Percentiles rank a stretch among this genome's conserved stretches.
phyloP scores from a whole-genome alignment of 2,113 vertebrate species.

The Scortum barcoo region DNA sequence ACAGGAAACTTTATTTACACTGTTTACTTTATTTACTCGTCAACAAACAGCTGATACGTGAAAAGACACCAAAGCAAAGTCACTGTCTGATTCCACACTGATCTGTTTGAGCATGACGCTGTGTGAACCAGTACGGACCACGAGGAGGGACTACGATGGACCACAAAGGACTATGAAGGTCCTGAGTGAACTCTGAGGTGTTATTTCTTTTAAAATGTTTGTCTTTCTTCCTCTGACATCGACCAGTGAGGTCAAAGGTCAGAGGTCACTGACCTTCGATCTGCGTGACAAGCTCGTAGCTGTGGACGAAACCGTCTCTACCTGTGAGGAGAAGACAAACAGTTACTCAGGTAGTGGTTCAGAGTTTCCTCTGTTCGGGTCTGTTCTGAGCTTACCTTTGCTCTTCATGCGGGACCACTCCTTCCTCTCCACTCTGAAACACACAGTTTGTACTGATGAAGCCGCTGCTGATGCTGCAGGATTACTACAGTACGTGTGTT shows the following conservation, averaged over 20 bases:
- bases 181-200: no score
- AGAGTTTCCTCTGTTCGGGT: neutral
- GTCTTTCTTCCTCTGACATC: no score
- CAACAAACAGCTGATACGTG: neutral
- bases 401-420: conserved; percentile 91
- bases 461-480: neutral
- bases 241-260: neutral
- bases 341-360: neutral
- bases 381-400: conserved; percentile 81
- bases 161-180: no score
- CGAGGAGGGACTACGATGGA: no score
- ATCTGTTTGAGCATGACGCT: no score
- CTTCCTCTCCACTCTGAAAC: conserved; percentile 89
- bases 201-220: no score
- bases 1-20: neutral
- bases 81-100: no score
- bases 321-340: conserved; percentile 68
- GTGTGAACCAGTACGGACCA: no score
- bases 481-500: neutral
- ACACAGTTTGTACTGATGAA: conserved; percentile 9
- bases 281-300: conserved; percentile 89
- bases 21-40: no score
- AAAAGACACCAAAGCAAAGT: no score
- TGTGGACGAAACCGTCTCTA: conserved; percentile 88
- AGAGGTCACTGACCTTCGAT: conserved; percentile 85